These are phyloP conservation scores for Tychaedon coryphoeus DNA, from an alignment of 2,113 vertebrate species.

Conservation along the genomic window DNA sequence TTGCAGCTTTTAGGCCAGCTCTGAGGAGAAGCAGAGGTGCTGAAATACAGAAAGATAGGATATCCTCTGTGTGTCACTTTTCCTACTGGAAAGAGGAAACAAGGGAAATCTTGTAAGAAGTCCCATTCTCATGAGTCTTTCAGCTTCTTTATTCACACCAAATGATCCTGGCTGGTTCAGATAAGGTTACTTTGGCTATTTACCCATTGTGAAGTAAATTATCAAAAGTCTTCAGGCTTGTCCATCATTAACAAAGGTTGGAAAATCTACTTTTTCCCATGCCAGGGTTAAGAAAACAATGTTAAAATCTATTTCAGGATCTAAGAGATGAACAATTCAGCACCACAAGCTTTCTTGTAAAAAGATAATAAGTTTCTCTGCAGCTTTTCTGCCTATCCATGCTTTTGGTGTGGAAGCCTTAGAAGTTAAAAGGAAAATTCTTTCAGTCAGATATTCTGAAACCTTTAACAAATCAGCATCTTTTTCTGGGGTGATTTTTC, in stretches of 20 bases:
- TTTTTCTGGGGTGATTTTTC: background rate
- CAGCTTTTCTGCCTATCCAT: background rate
- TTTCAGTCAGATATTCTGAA: background rate
- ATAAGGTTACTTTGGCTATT: slow-evolving; percentile 48
- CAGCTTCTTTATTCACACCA: slow-evolving; percentile 31
- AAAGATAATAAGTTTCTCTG: background rate
- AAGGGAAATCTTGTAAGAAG: slow-evolving; percentile 34
- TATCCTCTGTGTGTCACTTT: slow-evolving; percentile 43
- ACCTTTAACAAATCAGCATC: background rate
- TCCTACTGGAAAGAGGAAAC: slow-evolving; percentile 50
- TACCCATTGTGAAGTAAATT: slow-evolving; percentile 47
- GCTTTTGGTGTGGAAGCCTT: background rate
- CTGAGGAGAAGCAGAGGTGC: background rate
- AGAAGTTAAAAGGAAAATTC: background rate
- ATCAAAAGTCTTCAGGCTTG: slow-evolving; percentile 47
- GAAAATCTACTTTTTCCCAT: slow-evolving; percentile 17
- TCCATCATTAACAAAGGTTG: slow-evolving; percentile 23
- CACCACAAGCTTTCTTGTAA: background rate
- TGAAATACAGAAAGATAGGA: slow-evolving; percentile 43
- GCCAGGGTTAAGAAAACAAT: slow-evolving; percentile 30
- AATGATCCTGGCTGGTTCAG: slow-evolving; percentile 48
- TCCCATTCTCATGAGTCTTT: slow-evolving; percentile 23
- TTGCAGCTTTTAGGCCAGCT: background rate
- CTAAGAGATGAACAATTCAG: background rate
- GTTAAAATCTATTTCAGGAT: background rate